Conservation (phyloP, 2,113 vertebrate species). For the Ptychochromis oligacanthus region DNA sequence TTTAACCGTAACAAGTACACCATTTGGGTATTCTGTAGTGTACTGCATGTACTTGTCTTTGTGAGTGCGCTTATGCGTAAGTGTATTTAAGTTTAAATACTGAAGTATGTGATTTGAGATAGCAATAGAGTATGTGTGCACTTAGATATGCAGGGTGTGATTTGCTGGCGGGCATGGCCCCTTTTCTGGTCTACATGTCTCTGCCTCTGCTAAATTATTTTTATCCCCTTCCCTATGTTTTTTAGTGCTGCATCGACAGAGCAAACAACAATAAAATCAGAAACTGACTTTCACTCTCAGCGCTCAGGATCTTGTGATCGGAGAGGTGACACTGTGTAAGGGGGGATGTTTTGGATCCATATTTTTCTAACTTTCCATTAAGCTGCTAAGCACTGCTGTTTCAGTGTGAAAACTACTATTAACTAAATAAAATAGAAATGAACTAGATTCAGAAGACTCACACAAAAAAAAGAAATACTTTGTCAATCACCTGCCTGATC, state of each 20-base stretch:
- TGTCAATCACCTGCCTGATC: not conserved
- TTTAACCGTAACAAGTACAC: not conserved
- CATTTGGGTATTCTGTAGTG: not conserved
- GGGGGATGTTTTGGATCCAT: not conserved
- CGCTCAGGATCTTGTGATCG: not conserved
- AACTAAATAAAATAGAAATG: not conserved
- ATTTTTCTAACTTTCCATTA: not conserved
- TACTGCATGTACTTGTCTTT: not conserved
- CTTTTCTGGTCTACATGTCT: not conserved
- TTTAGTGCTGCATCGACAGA: not conserved
- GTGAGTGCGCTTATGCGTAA: not conserved
- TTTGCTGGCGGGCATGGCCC: too few relatives aligned
- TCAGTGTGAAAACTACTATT: not conserved
- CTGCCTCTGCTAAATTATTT: not conserved
- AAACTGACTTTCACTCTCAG: not conserved
- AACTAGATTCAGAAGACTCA: not conserved
- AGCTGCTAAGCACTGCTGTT: not conserved
- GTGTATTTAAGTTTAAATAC: not conserved
- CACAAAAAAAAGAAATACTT: not conserved
- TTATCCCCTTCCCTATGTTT: not conserved
- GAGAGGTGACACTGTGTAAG: not conserved
- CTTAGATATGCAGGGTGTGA: too few relatives aligned
- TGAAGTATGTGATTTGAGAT: fast-evolving
- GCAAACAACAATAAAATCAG: not conserved
- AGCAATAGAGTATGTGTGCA: not conserved